Evolutionary conservation across 2,888 invertebrate species (phyloP).

Genomic region (Hybos culiciformis): DNA sequence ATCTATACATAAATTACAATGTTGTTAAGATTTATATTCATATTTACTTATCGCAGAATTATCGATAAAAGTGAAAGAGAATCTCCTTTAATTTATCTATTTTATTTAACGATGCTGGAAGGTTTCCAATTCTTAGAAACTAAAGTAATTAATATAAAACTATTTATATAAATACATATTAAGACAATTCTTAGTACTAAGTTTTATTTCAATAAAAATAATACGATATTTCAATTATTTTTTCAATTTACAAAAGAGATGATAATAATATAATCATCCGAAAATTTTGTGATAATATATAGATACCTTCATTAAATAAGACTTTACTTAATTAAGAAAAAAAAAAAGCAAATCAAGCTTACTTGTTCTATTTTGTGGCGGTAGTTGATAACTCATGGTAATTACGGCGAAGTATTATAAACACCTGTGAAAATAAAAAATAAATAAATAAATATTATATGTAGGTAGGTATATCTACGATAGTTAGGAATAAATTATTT

Average conservation of each 20-base stretch:
- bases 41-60: too few species aligned
- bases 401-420: background rate
- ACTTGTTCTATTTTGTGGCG: conserved; percentile 71
- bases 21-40: too few species aligned
- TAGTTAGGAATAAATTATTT: too few species aligned
- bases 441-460: too few species aligned
- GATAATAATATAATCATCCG: background rate
- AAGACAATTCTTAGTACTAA: too few species aligned
- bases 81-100: too few species aligned
- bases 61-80: too few species aligned
- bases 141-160: background rate
- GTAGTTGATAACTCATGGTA: conserved; percentile 73
- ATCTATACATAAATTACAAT: too few species aligned
- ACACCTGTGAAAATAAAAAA: background rate
- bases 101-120: too few species aligned
- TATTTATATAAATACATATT: background rate
- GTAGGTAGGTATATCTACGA: too few species aligned
- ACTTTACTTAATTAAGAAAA: background rate
- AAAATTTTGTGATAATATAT: background rate
- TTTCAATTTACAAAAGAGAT: background rate
- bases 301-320: background rate
- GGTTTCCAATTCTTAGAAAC: too few species aligned
- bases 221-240: background rate
- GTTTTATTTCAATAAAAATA: background rate
- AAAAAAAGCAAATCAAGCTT: conserved; percentile 37